Percentiles rank a stretch among this genome's conserved stretches.
Evolutionary conservation across 2,797 vertebrate species (phyloP).

Genomic region (Erpetoichthys calabaricus): DNA sequence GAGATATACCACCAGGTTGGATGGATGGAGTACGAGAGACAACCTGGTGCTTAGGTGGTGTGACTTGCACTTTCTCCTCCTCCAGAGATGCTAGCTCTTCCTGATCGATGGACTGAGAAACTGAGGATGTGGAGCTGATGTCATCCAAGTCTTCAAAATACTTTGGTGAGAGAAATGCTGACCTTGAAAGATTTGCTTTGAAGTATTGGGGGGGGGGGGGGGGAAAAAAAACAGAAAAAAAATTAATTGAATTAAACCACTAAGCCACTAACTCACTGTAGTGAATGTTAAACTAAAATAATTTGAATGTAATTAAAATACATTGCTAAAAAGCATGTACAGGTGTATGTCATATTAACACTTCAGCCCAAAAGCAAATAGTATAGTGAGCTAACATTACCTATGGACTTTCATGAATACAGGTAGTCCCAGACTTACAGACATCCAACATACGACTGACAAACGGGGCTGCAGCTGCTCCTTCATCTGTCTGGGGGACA

Average conservation of each 20-base stretch:
- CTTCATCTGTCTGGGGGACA: too few relatives aligned
- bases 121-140: slow-evolving; percentile 71
- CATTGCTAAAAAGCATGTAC: too few relatives aligned
- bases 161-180: slow-evolving; percentile 81
- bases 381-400: too few relatives aligned
- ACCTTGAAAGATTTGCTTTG: slow-evolving; percentile 75
- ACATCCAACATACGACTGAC: too few relatives aligned
- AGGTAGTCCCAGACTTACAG: too few relatives aligned
- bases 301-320: too few relatives aligned
- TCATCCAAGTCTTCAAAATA: slow-evolving; percentile 86
- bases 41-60: slow-evolving; percentile 56
- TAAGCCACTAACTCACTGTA: neutral
- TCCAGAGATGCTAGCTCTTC: slow-evolving; percentile 49
- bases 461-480: too few relatives aligned
- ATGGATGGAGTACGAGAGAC: slow-evolving; percentile 77
- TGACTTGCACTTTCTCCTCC: slow-evolving; percentile 33
- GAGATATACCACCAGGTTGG: slow-evolving; percentile 57
- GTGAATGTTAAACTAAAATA: neutral
- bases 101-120: slow-evolving; percentile 64
- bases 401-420: too few relatives aligned
- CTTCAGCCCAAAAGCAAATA: too few relatives aligned
- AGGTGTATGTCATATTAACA: too few relatives aligned
- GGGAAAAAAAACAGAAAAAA: slow-evolving; percentile 8
- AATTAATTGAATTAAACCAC: neutral
- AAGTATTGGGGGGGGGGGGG: too few relatives aligned